Evolutionary conservation across 2,113 vertebrate species (phyloP), one percentile per base, ranked within the genome.

Genomic region (Saguinus imperator): DNA sequence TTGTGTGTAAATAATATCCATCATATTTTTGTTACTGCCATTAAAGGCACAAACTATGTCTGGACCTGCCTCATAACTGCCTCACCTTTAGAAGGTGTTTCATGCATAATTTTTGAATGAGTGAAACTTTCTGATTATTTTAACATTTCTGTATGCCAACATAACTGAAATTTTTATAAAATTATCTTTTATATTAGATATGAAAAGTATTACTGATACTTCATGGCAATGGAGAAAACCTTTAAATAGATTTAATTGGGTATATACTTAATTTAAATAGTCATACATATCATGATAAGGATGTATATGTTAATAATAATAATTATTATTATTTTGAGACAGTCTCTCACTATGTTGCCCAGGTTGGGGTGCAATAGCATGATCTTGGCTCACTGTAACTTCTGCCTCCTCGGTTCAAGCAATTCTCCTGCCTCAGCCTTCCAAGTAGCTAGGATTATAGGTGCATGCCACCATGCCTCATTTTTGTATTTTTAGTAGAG

Each of bases 181-280:
- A 61, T 84, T 43, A n/a, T 57, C 70, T 89, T 89, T 93, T 79
- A n/a, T 52, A 29, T 93, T 84, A 79, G 50, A 48, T 50, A 43
- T 48, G 52, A 92, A 66, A 76, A 87, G n/a, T 92, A 83, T 76
- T 88, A 66, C 35, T 91, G 45, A 92, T 40, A 79, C 52, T 37
- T 81, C 52, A 73, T 79, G 35, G 25, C 35, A 79, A n/a, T 58
- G 50, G 35, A 70, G 29, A 85, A 79, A 93, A 79, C 43, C 68
- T 66, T 88, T 43, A 88, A 55, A 92, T 84, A 43, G 61, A 77
- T 86, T 94, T 91, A 72, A 35, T 92, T 94, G n/a, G 21, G 11
- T 45, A 13, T 76, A 18, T 70, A 64, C 45, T 66, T 75, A 89
- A 72, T 76, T 77, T 96, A 89, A 82, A 91, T 16, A 68, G 37